A percentile compares a stretch with the other conserved stretches of the same genome.
Evolutionary conservation across 2,113 vertebrate species (phyloP).

Genomic region (Cebus imitator): DNA sequence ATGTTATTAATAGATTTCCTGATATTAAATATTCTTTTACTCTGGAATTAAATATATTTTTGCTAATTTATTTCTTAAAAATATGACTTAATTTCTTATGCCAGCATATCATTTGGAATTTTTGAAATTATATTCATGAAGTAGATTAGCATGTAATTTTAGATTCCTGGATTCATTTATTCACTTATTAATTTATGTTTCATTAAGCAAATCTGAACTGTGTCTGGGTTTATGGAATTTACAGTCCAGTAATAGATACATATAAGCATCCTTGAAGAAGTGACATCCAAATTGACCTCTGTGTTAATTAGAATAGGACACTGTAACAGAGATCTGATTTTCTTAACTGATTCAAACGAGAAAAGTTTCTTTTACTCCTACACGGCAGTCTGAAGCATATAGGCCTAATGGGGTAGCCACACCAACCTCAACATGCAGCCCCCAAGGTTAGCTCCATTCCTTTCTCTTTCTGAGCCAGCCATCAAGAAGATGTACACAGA

Average conservation of each 20-base stretch:
- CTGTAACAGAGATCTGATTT: not conserved
- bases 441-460: not conserved
- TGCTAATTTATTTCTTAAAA: not conserved
- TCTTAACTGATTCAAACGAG: not conserved
- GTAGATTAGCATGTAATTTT: not conserved
- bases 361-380: not conserved
- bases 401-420: not conserved
- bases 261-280: not conserved
- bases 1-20: not conserved
- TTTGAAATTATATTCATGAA: not conserved
- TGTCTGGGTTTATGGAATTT: not conserved
- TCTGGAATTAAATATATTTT: slow-evolving; percentile 7
- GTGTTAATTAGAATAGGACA: not conserved
- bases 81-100: not conserved
- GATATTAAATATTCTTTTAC: not conserved
- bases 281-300: not conserved
- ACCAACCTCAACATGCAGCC: not conserved
- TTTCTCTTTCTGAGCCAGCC: not conserved
- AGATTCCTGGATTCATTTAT: not conserved
- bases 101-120: not conserved
- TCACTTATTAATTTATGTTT: not conserved
- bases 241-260: not conserved
- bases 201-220: not conserved
- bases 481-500: not conserved
- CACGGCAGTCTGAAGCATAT: not conserved